Percentiles rank a stretch among this genome's conserved stretches.
Conservation (phyloP, 1,140 invertebrate genomes). For the Halesus radiatus region DNA sequence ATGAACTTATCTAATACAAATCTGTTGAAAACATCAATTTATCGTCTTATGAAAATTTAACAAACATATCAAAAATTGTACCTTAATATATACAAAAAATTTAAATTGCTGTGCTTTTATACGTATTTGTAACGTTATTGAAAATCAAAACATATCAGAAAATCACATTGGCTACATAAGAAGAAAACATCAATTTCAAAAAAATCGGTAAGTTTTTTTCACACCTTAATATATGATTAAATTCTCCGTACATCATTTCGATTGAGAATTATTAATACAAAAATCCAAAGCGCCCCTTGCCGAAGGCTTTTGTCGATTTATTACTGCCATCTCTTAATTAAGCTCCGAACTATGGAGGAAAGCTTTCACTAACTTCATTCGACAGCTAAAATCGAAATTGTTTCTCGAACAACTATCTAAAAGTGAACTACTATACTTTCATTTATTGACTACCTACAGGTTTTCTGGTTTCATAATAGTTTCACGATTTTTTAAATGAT, state of each 20-base stretch:
- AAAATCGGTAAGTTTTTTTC: neutral
- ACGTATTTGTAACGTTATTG: too few relatives aligned
- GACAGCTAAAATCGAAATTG: too few relatives aligned
- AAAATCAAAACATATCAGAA: too few relatives aligned
- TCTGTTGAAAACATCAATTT: neutral
- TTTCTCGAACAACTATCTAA: too few relatives aligned
- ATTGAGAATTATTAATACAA: too few relatives aligned
- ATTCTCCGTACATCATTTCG: too few relatives aligned
- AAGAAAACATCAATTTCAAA: neutral
- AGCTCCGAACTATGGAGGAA: slow-evolving; percentile 11
- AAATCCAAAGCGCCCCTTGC: neutral
- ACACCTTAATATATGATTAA: too few relatives aligned
- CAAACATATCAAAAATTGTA: slow-evolving; percentile 39
- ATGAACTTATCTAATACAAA: neutral
- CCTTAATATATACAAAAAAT: slow-evolving; percentile 10
- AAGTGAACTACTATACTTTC: too few relatives aligned
- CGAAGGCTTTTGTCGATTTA: slow-evolving; percentile 20
- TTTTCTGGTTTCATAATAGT: too few relatives aligned
- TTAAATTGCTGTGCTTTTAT: too few relatives aligned
- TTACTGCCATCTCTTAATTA: slow-evolving; percentile 40
- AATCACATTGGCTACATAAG: neutral
- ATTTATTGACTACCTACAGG: too few relatives aligned
- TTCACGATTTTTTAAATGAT: too few relatives aligned
- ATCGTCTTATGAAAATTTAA: slow-evolving; percentile 5
- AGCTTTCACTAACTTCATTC: neutral